phyloP scores from a whole-genome alignment of 2,113 vertebrate genomes.

The Glaucomys volans region DNA sequence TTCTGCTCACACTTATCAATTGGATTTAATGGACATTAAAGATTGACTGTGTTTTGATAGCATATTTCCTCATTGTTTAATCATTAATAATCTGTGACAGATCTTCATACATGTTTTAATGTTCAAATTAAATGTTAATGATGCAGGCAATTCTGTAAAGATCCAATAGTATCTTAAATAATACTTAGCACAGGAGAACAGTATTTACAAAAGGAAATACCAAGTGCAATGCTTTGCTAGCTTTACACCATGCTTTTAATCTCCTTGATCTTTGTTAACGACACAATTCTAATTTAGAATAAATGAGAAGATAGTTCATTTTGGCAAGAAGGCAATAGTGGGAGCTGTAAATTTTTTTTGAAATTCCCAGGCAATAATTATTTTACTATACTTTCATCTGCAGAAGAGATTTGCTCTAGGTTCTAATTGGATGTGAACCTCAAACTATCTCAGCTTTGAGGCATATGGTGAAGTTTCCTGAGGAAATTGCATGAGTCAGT shows the following conservation, averaged over 20 bases:
- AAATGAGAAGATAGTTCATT: conserved; percentile 62
- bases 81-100: conserved; percentile 67
- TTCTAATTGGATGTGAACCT: conserved; percentile 49
- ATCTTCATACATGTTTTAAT: conserved; percentile 76
- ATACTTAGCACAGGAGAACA: conserved; percentile 38
- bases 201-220: conserved; percentile 65
- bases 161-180: conserved; percentile 57
- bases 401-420: conserved; percentile 39
- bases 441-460: conserved; percentile 36
- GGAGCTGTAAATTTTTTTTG: background rate
- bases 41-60: conserved; percentile 68
- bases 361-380: conserved; percentile 56
- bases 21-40: conserved; percentile 66
- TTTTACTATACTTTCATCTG: conserved; percentile 58
- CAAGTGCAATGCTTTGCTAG: conserved; percentile 10
- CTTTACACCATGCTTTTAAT: conserved; percentile 39
- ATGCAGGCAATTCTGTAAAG: conserved; percentile 37
- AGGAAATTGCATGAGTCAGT: background rate
- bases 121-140: conserved; percentile 66
- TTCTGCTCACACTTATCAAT: conserved; percentile 41
- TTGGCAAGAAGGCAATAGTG: conserved; percentile 34
- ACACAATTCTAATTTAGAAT: conserved; percentile 63
- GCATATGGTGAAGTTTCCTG: background rate
- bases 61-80: conserved; percentile 73
- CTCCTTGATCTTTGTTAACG: conserved; percentile 57